Evolutionary conservation across 2,888 invertebrate genomes (phyloP), one percentile per base, ranked within the genome.

Genomic region (Gerris lacustris): DNA sequence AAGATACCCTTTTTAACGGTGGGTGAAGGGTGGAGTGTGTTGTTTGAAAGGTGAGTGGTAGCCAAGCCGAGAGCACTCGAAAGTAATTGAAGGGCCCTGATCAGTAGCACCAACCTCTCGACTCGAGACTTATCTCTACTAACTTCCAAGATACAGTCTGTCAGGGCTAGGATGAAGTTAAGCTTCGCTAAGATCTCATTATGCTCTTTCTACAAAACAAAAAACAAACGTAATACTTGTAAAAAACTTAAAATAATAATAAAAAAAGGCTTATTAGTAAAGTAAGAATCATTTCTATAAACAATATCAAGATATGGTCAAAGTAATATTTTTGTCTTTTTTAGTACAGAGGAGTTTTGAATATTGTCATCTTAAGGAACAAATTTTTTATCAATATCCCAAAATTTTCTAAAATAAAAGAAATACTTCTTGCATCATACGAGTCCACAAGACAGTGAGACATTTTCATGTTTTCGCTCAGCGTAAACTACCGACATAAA

Each of bases 101-200:
- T 89, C 78, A 95, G 86, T 77, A 96, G 84, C 55, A 95, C 92
- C 74, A 96, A 84, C 78, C 94, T 92, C 80, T 92, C 91, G 81
- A 76, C 76, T 81, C 82, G 44, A 81, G 82, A 77, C 82, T 84
- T 85, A 84, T 82, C 18, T 86, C 87, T 72, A 15, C 93, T 93
- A 72, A 93, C 84, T 82, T 96, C 96, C 74, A 95, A 86, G 72
- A 99, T 90, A 80, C 96, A 95, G 80, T 96, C 96, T 75, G 95
- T 95, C 75, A 99, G 84, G 74, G 96, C 95, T 78, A 96, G 84
- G 74, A 98, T 96, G 83, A 98, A 99, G 83, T 96, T 94, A 76
- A 99, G 84, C 82, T 98, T 98, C 31, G 96, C 95, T 81, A 99
- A 85, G 67, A 94, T 96, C 81, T 96, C 95, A 83, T 95, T 96